Conservation (phyloP, 1,140 invertebrate species). For the Zelostemma sp. region DNA sequence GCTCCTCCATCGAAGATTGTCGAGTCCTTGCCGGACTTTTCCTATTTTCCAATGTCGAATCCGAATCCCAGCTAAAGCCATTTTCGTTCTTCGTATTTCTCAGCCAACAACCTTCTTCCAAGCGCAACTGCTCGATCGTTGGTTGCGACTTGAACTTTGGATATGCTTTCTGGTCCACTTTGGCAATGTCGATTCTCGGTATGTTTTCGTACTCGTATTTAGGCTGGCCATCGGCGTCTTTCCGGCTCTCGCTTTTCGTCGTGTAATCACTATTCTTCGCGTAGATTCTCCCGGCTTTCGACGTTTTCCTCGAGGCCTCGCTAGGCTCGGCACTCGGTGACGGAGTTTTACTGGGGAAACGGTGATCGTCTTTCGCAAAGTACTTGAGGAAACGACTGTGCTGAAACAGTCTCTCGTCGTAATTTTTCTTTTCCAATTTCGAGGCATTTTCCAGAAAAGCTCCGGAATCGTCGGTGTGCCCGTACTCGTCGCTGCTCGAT, state of each 20-base stretch:
- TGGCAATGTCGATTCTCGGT: constrained; percentile 64
- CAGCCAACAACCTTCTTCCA: constrained; percentile 62
- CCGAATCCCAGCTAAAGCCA: constrained; percentile 31
- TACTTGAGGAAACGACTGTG: constrained; percentile 63
- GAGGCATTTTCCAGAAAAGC: constrained; percentile 63
- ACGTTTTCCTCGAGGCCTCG: constrained; percentile 51
- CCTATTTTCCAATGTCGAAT: constrained; percentile 25
- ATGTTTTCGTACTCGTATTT: constrained; percentile 68
- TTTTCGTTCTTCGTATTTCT: constrained; percentile 42
- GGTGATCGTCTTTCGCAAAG: constrained; percentile 58
- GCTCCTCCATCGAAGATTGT: constrained; percentile 44
- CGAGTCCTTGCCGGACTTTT: constrained; percentile 23
- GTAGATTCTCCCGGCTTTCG: constrained; percentile 23
- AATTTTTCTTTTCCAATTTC: constrained; percentile 49
- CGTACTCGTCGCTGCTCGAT: constrained; percentile 65
- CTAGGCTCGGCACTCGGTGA: constrained; percentile 37
- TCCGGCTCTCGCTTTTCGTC: constrained; percentile 21
- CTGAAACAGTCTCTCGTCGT: constrained; percentile 40
- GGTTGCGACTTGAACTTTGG: constrained; percentile 46
- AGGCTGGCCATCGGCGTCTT: constrained; percentile 40
- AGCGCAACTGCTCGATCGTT: constrained; percentile 65
- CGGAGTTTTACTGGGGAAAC: constrained; percentile 30
- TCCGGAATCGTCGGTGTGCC: constrained; percentile 66
- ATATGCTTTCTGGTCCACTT: constrained; percentile 57
- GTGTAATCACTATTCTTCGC: constrained; percentile 29